These are phyloP conservation scores for Deilephila elpenor DNA, from an alignment of 2,888 invertebrate genomes.

Conservation along the genomic window DNA sequence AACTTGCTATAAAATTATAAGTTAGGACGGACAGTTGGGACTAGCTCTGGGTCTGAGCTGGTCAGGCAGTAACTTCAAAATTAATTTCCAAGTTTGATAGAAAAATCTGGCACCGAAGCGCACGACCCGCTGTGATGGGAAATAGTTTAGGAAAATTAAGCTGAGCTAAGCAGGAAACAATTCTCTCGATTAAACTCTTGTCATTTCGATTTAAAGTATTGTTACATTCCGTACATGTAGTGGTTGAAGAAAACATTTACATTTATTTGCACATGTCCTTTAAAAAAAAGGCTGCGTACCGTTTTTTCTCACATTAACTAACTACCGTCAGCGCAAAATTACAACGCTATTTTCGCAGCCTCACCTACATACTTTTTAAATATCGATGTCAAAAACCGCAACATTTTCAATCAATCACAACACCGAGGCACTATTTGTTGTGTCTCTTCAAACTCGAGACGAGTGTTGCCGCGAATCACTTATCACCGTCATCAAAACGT, in stretches of 20 bases:
- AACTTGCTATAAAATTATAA: slow-evolving; percentile 65
- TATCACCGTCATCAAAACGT: slow-evolving; percentile 61
- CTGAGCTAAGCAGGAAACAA: not conserved
- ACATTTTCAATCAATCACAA: not conserved
- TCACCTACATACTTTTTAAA: not conserved
- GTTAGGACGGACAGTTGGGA: slow-evolving; percentile 58
- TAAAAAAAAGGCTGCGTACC: too few species aligned
- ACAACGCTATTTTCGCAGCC: not conserved
- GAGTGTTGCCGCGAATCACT: slow-evolving; percentile 56
- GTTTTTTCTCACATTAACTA: too few species aligned
- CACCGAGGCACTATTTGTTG: slow-evolving; percentile 17
- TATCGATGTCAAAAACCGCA: not conserved
- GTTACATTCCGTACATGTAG: too few species aligned
- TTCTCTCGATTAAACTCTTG: not conserved
- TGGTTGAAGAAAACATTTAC: too few species aligned
- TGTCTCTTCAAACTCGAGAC: slow-evolving; percentile 23
- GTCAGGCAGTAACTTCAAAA: slow-evolving; percentile 74
- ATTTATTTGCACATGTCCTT: too few species aligned
- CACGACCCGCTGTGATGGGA: slow-evolving; percentile 28
- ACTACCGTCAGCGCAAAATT: too few species aligned
- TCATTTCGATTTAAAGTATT: too few species aligned
- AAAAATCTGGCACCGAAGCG: slow-evolving; percentile 67
- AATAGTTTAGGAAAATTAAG: slow-evolving; percentile 19
- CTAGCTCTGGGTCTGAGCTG: slow-evolving; percentile 54
- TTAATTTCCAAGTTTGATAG: slow-evolving; percentile 79